Evolutionary conservation across 2,797 vertebrate species (phyloP).

Genomic region (Rhyacichthys aspro): DNA sequence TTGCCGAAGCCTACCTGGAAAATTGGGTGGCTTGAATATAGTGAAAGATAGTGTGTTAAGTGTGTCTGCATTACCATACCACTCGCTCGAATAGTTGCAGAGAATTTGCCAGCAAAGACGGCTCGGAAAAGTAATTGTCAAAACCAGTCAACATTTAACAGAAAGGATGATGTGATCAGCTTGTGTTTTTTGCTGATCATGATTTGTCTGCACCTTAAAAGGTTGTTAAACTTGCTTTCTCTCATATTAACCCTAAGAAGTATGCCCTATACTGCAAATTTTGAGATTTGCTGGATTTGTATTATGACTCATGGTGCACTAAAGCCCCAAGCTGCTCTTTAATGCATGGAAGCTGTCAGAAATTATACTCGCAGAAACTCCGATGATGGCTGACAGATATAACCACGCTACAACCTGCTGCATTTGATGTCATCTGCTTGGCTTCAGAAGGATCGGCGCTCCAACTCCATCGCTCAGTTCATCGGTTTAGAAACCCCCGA

Average conservation of each 20-base stretch:
- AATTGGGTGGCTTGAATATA: no score
- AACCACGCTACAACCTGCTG: constrained; percentile 41
- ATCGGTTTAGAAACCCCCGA: constrained; percentile 36
- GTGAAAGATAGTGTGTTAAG: no score
- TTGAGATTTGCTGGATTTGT: constrained; percentile 15
- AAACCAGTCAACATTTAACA: no score
- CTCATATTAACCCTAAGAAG: no score
- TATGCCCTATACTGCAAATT: not conserved
- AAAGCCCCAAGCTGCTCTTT: constrained; percentile 27
- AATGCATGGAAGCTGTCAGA: constrained; percentile 32
- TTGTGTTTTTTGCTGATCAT: constrained; percentile 20
- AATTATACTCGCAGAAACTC: constrained; percentile 22
- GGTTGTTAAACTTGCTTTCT: no score
- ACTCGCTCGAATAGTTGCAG: not conserved
- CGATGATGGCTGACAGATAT: constrained; percentile 46
- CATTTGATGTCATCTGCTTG: constrained; percentile 34
- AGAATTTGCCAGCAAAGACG: not conserved
- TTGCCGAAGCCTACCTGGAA: no score
- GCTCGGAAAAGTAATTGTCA: not conserved
- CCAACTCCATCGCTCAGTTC: constrained; percentile 19
- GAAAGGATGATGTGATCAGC: not conserved
- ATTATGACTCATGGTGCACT: constrained; percentile 7
- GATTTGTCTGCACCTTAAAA: constrained; percentile 20
- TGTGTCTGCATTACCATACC: no score
- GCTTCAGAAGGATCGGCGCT: constrained; percentile 28